A percentile compares a stretch with the other conserved stretches of the same genome.
Evolutionary conservation across 37 sponge, comb jelly and placozoan genomes (phyloP).

Genomic region (Hormiphora californensis): DNA sequence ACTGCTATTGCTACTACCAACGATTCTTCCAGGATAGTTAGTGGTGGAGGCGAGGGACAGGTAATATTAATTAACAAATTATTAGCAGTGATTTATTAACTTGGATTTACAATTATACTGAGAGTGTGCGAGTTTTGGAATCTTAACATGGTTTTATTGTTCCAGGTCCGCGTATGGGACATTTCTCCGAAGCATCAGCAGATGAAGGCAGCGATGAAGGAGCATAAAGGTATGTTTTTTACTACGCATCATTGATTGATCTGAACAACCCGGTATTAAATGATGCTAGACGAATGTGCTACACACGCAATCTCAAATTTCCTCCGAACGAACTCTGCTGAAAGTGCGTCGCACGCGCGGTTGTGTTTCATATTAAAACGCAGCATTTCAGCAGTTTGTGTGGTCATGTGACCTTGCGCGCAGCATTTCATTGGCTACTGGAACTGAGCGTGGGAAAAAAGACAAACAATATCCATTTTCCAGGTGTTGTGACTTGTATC

Average conservation of each 20-base stretch:
- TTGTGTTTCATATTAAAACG: no score
- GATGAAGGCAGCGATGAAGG: conserved; percentile 91
- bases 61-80: conserved; percentile 48
- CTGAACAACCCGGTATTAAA: no score
- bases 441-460: no score
- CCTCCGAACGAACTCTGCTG: no score
- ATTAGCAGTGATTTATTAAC: neutral
- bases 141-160: neutral
- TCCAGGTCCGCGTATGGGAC: conserved; percentile 75
- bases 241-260: no score
- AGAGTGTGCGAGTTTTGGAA: neutral
- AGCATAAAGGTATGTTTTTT: conserved; percentile 79
- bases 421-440: no score
- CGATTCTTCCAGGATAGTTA: conserved; percentile 66
- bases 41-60: conserved; percentile 99
- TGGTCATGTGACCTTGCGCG: neutral
- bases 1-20: conserved; percentile 83
- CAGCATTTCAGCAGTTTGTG: no score
- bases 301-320: no score
- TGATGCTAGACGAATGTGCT: no score
- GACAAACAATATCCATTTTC: neutral
- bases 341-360: no score
- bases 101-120: neutral
- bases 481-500: conserved; percentile 79
- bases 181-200: conserved; percentile 58